Percentiles rank a stretch among this genome's conserved stretches.
phyloP scores from a whole-genome alignment of 2,797 vertebrate species.

The Malacoctenus gilli region DNA sequence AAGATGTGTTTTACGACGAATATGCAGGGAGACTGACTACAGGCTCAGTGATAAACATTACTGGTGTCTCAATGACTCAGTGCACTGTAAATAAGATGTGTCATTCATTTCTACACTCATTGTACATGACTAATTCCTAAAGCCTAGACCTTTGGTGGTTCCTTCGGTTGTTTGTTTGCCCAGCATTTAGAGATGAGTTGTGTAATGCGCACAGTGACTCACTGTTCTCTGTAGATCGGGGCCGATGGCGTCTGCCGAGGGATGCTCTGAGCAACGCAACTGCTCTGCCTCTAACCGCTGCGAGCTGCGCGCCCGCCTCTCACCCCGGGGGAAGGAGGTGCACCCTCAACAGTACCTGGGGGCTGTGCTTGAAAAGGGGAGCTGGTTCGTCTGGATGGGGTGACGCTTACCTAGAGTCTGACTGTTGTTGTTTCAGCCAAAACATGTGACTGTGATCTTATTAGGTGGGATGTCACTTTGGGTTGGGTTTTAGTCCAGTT shows the following conservation, averaged over 20 bases:
- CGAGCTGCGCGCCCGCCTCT: conserved; percentile 45
- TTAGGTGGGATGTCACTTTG: conserved; percentile 8
- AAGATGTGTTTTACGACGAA: conserved; percentile 51
- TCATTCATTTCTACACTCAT: conserved; percentile 45
- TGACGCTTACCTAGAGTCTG: conserved; percentile 31
- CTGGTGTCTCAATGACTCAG: conserved; percentile 18
- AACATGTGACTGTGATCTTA: not conserved
- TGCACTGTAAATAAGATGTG: conserved; percentile 43
- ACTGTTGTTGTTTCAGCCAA: conserved; percentile 28
- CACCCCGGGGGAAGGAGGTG: conserved; percentile 60
- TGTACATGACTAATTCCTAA: conserved; percentile 47
- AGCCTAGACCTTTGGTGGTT: conserved; percentile 29
- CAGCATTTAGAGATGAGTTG: conserved; percentile 24
- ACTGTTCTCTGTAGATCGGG: conserved; percentile 41
- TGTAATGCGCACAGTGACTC: conserved; percentile 56
- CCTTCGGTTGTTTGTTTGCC: conserved; percentile 42
- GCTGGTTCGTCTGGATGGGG: conserved; percentile 68
- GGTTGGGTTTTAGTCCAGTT: conserved; percentile 8
- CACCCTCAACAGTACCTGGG: conserved; percentile 64
- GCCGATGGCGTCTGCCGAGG: conserved; percentile 34
- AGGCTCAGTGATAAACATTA: conserved; percentile 26
- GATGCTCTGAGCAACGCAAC: conserved; percentile 58
- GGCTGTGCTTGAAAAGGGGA: conserved; percentile 58
- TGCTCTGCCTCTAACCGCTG: conserved; percentile 41
- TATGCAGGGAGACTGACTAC: not conserved